These are phyloP conservation scores for Ectemnius continuus DNA, from an alignment of 2,888 invertebrate species.

Conservation along the genomic window DNA sequence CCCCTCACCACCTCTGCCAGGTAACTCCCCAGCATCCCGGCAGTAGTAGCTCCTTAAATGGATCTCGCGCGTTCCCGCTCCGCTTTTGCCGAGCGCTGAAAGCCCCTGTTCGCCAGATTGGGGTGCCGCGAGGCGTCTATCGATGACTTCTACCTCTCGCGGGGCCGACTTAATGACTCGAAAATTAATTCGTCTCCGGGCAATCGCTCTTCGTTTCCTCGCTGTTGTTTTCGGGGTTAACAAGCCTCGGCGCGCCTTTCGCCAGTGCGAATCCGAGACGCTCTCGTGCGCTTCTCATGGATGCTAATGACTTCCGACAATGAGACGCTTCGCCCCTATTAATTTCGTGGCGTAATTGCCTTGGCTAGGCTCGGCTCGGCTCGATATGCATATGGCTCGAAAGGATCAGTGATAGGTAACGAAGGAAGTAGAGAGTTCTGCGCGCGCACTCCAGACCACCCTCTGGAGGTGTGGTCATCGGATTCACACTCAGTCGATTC, in stretches of 20 bases:
- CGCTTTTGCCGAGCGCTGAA: too few relatives aligned
- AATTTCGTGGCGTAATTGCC: not conserved
- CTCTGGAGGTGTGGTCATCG: conserved; percentile 67
- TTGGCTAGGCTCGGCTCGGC: conserved; percentile 25
- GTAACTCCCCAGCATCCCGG: too few relatives aligned
- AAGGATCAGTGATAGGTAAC: conserved; percentile 48
- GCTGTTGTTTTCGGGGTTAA: not conserved
- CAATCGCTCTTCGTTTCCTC: not conserved
- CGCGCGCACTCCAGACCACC: conserved; percentile 68
- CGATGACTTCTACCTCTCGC: not conserved
- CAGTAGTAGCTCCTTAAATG: conserved; percentile 5
- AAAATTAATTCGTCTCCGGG: conserved; percentile 1
- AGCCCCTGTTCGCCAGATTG: too few relatives aligned
- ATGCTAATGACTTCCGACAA: too few relatives aligned
- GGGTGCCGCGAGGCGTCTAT: not conserved
- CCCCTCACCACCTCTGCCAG: not conserved
- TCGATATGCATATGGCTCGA: conserved; percentile 45
- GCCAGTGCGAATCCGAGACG: not conserved
- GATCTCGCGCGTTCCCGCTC: conserved; percentile 16
- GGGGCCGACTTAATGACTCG: not conserved
- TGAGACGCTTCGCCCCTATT: too few relatives aligned
- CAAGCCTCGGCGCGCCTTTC: not conserved
- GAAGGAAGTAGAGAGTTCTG: conserved; percentile 47
- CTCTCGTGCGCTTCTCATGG: too few relatives aligned
- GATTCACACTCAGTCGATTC: too few relatives aligned